Evolutionary conservation across 2,888 invertebrate genomes (phyloP).

Genomic region (Lysandra bellargus): DNA sequence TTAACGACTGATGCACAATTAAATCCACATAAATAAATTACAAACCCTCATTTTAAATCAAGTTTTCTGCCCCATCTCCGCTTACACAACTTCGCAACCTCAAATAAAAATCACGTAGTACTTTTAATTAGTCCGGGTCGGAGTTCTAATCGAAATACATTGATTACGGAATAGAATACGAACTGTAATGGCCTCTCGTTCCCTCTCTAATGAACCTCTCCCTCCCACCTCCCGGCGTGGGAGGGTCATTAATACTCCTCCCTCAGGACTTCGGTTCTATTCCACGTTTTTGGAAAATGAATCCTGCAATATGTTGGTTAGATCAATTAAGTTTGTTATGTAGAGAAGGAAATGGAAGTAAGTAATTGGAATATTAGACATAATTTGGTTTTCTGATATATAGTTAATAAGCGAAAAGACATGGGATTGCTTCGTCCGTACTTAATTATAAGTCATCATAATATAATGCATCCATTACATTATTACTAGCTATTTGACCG

Average conservation of each 20-base stretch:
- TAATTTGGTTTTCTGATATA: neutral
- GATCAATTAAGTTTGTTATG: neutral
- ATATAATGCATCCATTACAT: too few relatives aligned
- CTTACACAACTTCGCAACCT: neutral
- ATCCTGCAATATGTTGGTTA: slow-evolving; percentile 2
- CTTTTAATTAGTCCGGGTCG: slow-evolving; percentile 51
- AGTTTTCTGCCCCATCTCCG: too few relatives aligned
- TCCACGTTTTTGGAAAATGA: slow-evolving; percentile 33
- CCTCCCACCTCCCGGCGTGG: slow-evolving; percentile 42
- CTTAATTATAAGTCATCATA: too few relatives aligned
- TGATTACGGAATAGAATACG: slow-evolving; percentile 60
- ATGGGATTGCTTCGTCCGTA: neutral
- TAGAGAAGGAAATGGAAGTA: neutral
- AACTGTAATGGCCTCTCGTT: slow-evolving; percentile 50
- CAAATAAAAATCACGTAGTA: slow-evolving; percentile 13
- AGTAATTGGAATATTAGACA: neutral
- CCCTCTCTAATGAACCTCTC: slow-evolving; percentile 56
- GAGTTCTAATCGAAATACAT: slow-evolving; percentile 68
- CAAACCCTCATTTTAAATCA: too few relatives aligned
- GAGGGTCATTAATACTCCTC: slow-evolving; percentile 50
- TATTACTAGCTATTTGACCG: too few relatives aligned
- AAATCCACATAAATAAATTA: too few relatives aligned
- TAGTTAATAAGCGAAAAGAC: neutral
- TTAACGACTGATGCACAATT: too few relatives aligned
- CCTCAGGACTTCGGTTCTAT: slow-evolving; percentile 45